phyloP scores from a whole-genome alignment of 2,113 vertebrate genomes.

The Lepus americanus region DNA sequence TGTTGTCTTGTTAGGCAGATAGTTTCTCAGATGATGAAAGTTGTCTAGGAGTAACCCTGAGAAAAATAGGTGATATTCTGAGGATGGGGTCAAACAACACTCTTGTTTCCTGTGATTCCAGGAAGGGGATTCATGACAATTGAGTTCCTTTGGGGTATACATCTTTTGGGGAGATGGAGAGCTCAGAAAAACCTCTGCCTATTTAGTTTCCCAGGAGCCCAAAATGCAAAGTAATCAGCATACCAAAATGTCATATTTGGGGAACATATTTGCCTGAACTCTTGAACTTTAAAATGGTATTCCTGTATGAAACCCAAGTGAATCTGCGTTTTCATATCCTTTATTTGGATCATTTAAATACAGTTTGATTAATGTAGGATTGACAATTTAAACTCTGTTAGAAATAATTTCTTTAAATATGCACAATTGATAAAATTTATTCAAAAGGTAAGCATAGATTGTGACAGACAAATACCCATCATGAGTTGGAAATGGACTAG shows the following conservation, averaged over 20 bases:
- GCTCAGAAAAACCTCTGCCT: not conserved
- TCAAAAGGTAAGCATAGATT: no score
- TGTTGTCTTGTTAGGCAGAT: no score
- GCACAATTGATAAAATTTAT: no score
- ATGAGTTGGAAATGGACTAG: no score
- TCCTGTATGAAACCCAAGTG: not conserved
- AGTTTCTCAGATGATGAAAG: no score
- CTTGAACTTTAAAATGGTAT: not conserved
- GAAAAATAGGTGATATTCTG: not conserved
- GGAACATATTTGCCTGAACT: not conserved
- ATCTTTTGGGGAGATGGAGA: not conserved
- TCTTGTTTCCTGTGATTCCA: not conserved
- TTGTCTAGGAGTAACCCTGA: no score
- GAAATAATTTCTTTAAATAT: not conserved
- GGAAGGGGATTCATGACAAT: no score
- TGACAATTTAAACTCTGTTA: slow-evolving; percentile 1
- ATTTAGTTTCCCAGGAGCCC: not conserved
- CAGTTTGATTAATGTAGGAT: not conserved
- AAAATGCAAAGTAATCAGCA: not conserved
- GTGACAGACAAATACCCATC: no score
- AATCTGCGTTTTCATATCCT: not conserved
- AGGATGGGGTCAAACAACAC: no score
- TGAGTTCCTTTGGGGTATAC: not conserved
- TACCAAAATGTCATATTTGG: not conserved
- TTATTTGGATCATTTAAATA: slow-evolving; percentile 10